phyloP scores from a whole-genome alignment of 2,888 invertebrate genomes.

The Ypsolopha sequella region DNA sequence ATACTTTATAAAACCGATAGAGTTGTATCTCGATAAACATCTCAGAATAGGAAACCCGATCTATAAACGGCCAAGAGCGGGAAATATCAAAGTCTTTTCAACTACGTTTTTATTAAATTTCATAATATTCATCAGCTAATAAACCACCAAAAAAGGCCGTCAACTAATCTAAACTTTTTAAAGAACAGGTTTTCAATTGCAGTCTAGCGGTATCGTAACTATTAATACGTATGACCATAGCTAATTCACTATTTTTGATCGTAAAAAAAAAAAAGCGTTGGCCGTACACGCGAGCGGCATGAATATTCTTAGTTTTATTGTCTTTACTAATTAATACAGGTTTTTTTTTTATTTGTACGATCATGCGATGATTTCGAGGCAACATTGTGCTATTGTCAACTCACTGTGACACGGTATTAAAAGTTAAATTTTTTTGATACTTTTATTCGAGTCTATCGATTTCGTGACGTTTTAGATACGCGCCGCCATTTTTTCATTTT shows the following conservation, averaged over 20 bases:
- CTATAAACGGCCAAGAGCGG: not conserved
- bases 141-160: not conserved
- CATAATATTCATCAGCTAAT: not conserved
- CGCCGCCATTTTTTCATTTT: too few relatives aligned
- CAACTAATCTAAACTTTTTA: not conserved
- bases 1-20: too few relatives aligned
- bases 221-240: slow-evolving; percentile 19
- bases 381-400: not conserved
- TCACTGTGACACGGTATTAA: too few relatives aligned
- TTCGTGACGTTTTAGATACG: too few relatives aligned
- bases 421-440: too few relatives aligned
- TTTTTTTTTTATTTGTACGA: slow-evolving; percentile 5
- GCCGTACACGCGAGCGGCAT: slow-evolving; percentile 28
- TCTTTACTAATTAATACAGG: slow-evolving; percentile 29
- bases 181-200: not conserved
- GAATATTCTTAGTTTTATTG: slow-evolving; percentile 29
- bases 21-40: too few relatives aligned
- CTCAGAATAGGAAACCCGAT: too few relatives aligned
- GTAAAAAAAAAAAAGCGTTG: slow-evolving; percentile 16
- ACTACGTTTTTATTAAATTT: not conserved
- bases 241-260: slow-evolving; percentile 29
- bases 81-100: not conserved
- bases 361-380: slow-evolving; percentile 2
- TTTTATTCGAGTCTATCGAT: too few relatives aligned
- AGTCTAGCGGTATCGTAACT: slow-evolving; percentile 16